Evolutionary conservation across 1,140 invertebrate genomes (phyloP), one percentile per base, ranked within the genome.

Genomic region (Drosophila trapezifrons): DNA sequence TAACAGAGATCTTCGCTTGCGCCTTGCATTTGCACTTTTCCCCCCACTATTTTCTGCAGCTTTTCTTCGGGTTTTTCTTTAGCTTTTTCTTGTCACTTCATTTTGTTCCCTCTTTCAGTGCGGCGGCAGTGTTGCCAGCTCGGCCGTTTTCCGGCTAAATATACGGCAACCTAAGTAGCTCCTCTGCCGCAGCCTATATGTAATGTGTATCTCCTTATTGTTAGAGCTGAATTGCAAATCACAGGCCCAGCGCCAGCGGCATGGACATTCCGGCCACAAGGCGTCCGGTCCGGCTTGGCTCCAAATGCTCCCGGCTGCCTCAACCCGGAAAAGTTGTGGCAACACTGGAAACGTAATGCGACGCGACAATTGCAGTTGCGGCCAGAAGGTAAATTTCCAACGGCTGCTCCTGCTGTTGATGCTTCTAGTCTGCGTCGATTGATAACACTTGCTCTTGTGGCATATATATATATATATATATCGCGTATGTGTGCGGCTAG

Each of bases 291-390:
- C n/a, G 63, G 35, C 18, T 49, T 60, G 27, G 57, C 29, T 60
- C n/a, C 45, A 52, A 60, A 10, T 32, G 22, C 42, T 49, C 35
- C 64, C 60, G 60, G 65, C 59, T 32, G 29, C 37, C 60, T 49
- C 18, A 38, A n/a, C 52, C 38, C 56, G 56, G 6, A 66, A 43
- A 69, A 76, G 71, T 66, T 80, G 51, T 54, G 80, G 76, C 80
- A 83, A 73, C 80, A 80, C 71, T 84, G 47, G 47, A 57, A 74
- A 64, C 55, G 75, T 83, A 83, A 82, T 83, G 80, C 79, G 79
- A 82, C 79, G 79, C 79, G 79, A 81, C 62, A 78, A 58, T 82
- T 22, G 60, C 40, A 29, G 57, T 64, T 81, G 74, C 69, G 79
- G 80, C 55, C 51, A n/a, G 37, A 15, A 35, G n/a, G 12, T 4